Evolutionary conservation across 2,888 invertebrate genomes (phyloP).

Genomic region (Apodemia zela): DNA sequence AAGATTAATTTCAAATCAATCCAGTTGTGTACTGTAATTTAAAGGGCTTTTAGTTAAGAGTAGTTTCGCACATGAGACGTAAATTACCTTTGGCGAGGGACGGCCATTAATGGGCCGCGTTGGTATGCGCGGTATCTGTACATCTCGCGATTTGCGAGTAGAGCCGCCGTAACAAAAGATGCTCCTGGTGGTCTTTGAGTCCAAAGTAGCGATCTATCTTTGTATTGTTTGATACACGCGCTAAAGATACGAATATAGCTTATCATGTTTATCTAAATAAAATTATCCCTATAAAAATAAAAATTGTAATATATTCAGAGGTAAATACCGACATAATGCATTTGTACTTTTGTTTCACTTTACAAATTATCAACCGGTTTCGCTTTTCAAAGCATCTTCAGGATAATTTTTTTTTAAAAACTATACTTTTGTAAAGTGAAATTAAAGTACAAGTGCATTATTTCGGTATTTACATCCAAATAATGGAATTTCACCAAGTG

Average conservation of each 20-base stretch:
- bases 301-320: too few species aligned
- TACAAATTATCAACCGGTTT: too few species aligned
- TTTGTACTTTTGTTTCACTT: too few species aligned
- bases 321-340: too few species aligned
- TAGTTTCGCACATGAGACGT: conserved; percentile 76
- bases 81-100: conserved; percentile 70
- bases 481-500: too few species aligned
- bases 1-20: conserved; percentile 75
- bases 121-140: conserved; percentile 70
- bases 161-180: conserved; percentile 63
- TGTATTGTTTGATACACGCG: conserved; percentile 48
- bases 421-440: too few species aligned
- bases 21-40: conserved; percentile 69
- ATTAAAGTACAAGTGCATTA: too few species aligned
- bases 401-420: too few species aligned
- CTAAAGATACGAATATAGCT: conserved; percentile 29
- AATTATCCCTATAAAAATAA: not conserved
- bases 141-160: conserved; percentile 74
- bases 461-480: too few species aligned
- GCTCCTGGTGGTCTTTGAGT: conserved; percentile 68
- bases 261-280: conserved; percentile 14
- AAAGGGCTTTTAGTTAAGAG: conserved; percentile 75
- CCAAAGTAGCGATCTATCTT: conserved; percentile 49
- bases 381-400: too few species aligned
- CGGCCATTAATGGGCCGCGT: conserved; percentile 69